Percentiles rank a stretch among this genome's conserved stretches.
Conservation (phyloP, 2,113 vertebrate species). For the Peucedramus taeniatus region DNA sequence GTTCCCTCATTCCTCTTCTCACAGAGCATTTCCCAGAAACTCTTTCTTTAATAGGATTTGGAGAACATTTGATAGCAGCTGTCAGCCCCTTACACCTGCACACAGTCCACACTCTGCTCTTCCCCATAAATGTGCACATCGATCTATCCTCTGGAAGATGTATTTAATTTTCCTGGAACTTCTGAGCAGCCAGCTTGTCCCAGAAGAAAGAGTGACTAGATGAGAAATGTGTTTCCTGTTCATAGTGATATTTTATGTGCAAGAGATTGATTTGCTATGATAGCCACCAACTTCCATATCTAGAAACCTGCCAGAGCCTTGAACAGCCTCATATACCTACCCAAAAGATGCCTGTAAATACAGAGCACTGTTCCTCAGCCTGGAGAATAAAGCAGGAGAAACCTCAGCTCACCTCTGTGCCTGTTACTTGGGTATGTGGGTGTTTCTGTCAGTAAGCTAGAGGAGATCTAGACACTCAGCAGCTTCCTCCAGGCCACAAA, state of each 20-base stretch:
- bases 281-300: neutral
- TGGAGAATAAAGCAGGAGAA: neutral
- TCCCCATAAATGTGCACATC: neutral
- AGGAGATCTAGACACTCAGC: neutral
- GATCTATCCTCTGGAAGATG: neutral
- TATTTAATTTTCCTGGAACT: neutral
- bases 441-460: neutral
- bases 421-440: neutral
- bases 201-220: neutral
- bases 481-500: neutral
- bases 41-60: neutral
- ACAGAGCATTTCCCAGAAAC: neutral
- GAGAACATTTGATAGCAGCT: neutral
- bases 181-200: neutral
- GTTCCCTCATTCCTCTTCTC: neutral
- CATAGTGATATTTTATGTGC: neutral
- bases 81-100: neutral
- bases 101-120: neutral
- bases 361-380: neutral
- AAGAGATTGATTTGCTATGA: neutral
- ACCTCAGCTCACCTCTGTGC: neutral
- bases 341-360: neutral
- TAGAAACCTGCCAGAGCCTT: neutral
- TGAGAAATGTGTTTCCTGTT: neutral
- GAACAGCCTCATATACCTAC: neutral